Evolutionary conservation across 2,797 vertebrate genomes (phyloP).

Genomic region (Perodicticus potto): DNA sequence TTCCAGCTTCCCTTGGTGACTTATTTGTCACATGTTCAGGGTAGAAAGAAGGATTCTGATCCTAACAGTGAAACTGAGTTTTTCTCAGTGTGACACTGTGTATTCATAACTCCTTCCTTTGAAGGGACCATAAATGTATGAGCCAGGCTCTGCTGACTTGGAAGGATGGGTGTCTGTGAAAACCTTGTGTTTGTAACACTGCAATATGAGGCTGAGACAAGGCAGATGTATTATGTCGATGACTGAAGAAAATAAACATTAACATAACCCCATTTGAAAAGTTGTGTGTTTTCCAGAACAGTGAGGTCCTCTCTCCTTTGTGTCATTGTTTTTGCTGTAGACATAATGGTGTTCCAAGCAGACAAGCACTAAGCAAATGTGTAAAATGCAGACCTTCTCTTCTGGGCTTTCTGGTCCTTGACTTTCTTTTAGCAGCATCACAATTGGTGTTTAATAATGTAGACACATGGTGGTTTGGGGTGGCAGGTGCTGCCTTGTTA

Average conservation of each 20-base stretch:
- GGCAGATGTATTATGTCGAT: constrained; percentile 6
- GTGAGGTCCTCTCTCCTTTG: neutral
- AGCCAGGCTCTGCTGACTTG: constrained; percentile 44
- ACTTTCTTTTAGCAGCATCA: neutral
- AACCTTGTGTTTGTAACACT: constrained; percentile 43
- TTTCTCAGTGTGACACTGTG: neutral
- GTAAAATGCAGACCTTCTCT: neutral
- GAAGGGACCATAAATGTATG: neutral
- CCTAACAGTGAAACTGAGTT: neutral
- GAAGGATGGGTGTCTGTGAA: constrained; percentile 51
- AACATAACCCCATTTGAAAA: constrained; percentile 5
- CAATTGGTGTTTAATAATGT: constrained; percentile 12
- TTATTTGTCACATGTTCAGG: neutral
- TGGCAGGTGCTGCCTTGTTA: constrained; percentile 16
- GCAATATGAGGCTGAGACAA: neutral
- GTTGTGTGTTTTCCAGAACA: neutral
- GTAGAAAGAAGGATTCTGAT: neutral
- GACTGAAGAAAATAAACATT: constrained; percentile 67
- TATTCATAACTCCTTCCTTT: neutral
- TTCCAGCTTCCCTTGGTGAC: neutral
- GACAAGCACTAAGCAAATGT: neutral
- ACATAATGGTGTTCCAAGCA: neutral
- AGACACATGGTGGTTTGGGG: neutral
- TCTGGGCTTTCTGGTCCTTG: constrained; percentile 42
- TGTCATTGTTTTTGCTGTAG: fast-evolving